These are phyloP conservation scores for Monopis laevigella DNA, from an alignment of 2,888 invertebrate genomes.

Conservation along the genomic window DNA sequence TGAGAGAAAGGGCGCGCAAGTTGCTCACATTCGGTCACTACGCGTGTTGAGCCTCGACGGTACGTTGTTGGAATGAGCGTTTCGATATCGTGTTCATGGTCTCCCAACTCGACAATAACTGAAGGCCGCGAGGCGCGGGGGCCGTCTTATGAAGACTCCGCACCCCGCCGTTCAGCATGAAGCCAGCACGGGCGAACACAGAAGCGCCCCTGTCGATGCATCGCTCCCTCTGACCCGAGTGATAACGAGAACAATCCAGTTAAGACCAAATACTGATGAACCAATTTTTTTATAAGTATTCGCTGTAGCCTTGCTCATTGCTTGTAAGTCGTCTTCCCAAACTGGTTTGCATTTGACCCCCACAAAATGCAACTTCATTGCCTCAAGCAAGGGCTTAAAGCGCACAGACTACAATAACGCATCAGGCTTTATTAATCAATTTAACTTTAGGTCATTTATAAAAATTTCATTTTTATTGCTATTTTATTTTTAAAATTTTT, in stretches of 20 bases:
- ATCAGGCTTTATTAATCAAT: too few species aligned
- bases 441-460: too few species aligned
- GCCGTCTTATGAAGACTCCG: constrained; percentile 44
- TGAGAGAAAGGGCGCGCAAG: constrained; percentile 63
- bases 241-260: too few species aligned
- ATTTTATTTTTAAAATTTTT: too few species aligned
- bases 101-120: constrained; percentile 51
- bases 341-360: constrained; percentile 10
- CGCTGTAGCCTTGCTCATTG: not conserved
- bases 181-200: not conserved
- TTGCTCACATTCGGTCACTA: constrained; percentile 46
- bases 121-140: constrained; percentile 63
- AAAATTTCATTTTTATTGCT: too few species aligned
- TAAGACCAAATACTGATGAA: too few species aligned
- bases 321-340: constrained; percentile 5
- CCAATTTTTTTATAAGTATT: too few species aligned
- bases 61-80: constrained; percentile 47
- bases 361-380: not conserved
- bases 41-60: constrained; percentile 48
- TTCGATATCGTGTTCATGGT: constrained; percentile 49
- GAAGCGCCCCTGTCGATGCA: not conserved
- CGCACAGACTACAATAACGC: too few species aligned
- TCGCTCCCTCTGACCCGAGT: too few species aligned
- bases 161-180: constrained; percentile 30
- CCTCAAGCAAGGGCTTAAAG: not conserved